These are phyloP conservation scores for Drosophila paranaensis DNA, from an alignment of 2,888 invertebrate species.

Conservation along the genomic window DNA sequence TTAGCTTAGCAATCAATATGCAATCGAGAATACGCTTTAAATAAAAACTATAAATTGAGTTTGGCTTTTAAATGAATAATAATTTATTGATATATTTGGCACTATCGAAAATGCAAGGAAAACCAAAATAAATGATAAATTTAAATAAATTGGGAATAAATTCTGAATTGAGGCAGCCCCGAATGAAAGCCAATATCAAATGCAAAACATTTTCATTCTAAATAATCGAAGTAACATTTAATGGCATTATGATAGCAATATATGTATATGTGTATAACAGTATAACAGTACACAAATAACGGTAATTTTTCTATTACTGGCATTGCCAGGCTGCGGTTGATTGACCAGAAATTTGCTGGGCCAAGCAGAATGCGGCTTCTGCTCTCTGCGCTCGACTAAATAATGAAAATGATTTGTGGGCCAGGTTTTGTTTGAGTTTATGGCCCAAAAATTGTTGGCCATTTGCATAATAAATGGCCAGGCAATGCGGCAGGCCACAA, in stretches of 20 bases:
- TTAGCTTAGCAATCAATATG: too few species aligned
- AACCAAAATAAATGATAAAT: background rate
- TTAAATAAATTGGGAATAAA: background rate
- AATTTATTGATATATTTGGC: too few species aligned
- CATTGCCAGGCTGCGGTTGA: slow-evolving; percentile 39
- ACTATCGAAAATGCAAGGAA: too few species aligned
- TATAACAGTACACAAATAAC: slow-evolving; percentile 8
- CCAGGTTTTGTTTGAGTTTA: slow-evolving; percentile 48
- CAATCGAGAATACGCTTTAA: too few species aligned
- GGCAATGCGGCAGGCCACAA: slow-evolving; percentile 51
- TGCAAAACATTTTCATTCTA: background rate
- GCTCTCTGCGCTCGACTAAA: slow-evolving; percentile 16
- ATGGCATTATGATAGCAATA: slow-evolving; percentile 17
- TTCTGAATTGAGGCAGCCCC: background rate
- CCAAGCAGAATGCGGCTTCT: slow-evolving; percentile 26
- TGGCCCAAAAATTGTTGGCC: slow-evolving; percentile 59
- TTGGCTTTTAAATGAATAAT: background rate
- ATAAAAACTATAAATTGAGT: background rate
- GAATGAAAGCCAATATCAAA: slow-evolving; percentile 2
- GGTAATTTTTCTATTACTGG: slow-evolving; percentile 48
- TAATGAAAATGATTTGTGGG: slow-evolving; percentile 66
- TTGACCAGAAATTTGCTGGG: slow-evolving; percentile 38
- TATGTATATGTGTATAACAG: background rate
- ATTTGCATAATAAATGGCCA: slow-evolving; percentile 74
- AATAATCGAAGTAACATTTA: slow-evolving; percentile 14